Conservation (phyloP, 1,140 invertebrate genomes). For the Orius insidiosus region DNA sequence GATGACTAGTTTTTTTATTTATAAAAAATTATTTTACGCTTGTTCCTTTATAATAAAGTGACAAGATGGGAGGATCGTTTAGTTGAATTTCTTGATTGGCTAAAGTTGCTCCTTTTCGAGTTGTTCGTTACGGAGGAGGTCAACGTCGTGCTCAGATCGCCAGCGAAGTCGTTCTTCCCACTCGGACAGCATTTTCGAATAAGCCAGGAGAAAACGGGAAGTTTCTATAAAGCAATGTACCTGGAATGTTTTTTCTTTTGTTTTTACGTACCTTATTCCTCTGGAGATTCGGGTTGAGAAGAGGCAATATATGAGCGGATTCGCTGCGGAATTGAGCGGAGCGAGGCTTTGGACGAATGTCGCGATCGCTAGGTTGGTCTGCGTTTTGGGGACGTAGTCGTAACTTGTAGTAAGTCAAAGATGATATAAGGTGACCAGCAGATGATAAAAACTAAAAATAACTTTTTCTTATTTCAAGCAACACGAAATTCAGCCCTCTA, state of each 20-base stretch:
- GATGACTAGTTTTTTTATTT: too few relatives aligned
- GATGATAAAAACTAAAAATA: slow-evolving; percentile 79
- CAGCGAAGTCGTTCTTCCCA: neutral
- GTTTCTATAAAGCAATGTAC: neutral
- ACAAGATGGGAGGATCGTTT: too few relatives aligned
- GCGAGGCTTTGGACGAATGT: slow-evolving; percentile 86
- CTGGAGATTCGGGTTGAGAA: slow-evolving; percentile 31
- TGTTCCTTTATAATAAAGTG: too few relatives aligned
- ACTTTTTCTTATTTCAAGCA: too few relatives aligned
- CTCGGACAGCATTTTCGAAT: neutral
- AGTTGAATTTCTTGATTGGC: too few relatives aligned
- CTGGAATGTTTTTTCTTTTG: neutral
- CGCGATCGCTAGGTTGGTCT: slow-evolving; percentile 64
- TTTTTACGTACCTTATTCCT: neutral
- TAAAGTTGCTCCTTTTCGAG: too few relatives aligned
- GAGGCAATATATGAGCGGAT: slow-evolving; percentile 87
- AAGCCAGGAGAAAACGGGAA: slow-evolving; percentile 1
- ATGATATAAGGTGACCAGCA: slow-evolving; percentile 94
- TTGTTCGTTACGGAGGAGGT: slow-evolving; percentile 2
- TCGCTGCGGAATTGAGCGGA: slow-evolving; percentile 83
- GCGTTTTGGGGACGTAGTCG: slow-evolving; percentile 59
- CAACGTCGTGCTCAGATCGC: slow-evolving; percentile 2
- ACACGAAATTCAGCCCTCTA: too few relatives aligned
- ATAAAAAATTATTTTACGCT: too few relatives aligned
- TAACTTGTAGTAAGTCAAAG: slow-evolving; percentile 87